Conservation (phyloP, 2,113 vertebrate species). For the Hippocampus guttulatus region DNA sequence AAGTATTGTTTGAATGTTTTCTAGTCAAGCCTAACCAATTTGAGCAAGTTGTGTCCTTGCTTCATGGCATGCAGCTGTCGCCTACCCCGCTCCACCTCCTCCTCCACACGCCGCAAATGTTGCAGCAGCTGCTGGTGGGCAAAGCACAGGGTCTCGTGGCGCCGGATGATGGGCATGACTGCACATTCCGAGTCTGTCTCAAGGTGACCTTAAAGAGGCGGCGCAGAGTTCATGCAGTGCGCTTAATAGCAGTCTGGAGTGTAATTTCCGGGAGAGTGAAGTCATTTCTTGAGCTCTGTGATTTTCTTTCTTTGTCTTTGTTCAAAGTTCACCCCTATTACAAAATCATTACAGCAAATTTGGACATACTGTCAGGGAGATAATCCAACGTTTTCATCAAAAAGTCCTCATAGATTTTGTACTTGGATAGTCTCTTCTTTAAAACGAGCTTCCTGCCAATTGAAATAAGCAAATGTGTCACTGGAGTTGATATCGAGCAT, state of each 20-base stretch:
- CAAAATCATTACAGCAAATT: neutral
- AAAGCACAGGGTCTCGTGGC: conserved; percentile 60
- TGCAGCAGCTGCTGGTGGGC: conserved; percentile 67
- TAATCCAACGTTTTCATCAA: conserved; percentile 67
- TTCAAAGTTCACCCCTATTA: neutral
- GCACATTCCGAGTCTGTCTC: conserved; percentile 49
- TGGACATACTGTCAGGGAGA: conserved; percentile 66
- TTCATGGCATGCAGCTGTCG: conserved; percentile 56
- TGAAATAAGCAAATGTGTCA: neutral
- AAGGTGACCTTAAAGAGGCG: conserved; percentile 30
- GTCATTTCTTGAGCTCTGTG: too few relatives aligned
- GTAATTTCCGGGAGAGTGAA: neutral
- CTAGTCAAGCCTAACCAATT: conserved; percentile 49
- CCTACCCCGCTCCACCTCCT: conserved; percentile 60
- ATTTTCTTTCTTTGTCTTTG: neutral
- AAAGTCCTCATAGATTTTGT: conserved; percentile 71
- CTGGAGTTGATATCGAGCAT: neutral
- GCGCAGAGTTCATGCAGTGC: neutral
- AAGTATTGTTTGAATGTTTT: neutral
- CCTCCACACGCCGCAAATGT: conserved; percentile 56
- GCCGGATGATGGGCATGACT: conserved; percentile 64
- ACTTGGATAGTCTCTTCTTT: conserved; percentile 62
- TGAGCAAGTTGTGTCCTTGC: conserved; percentile 60
- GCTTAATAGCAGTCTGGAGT: neutral
- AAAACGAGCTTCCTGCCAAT: conserved; percentile 64